Evolutionary conservation across 1,140 invertebrate species (phyloP).

Genomic region (Brachionus calyciflorus): DNA sequence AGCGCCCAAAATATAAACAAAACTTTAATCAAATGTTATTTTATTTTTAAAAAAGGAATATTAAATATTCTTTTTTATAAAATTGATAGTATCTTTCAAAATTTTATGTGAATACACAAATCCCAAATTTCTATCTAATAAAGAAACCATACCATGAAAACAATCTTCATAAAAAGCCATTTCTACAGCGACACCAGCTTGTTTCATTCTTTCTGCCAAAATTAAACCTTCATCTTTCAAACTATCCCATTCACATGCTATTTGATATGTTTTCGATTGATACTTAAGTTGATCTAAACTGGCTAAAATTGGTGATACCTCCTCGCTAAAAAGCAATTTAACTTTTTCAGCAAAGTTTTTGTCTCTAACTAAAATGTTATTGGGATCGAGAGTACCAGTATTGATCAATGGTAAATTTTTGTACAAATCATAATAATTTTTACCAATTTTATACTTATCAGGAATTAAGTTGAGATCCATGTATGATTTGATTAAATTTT

Average conservation of each 20-base stretch:
- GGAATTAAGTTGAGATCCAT: conserved; percentile 2
- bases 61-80: neutral
- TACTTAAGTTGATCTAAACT: conserved; percentile 12
- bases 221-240: conserved; percentile 40
- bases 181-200: conserved; percentile 9
- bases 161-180: conserved; percentile 25
- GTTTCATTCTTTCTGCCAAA: neutral
- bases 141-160: conserved; percentile 25
- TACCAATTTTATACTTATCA: neutral
- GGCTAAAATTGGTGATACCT: neutral
- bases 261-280: neutral
- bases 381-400: neutral
- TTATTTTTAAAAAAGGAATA: no score
- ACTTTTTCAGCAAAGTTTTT: conserved; percentile 1
- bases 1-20: no score
- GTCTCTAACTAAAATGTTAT: neutral
- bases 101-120: neutral
- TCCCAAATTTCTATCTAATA: neutral
- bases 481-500: neutral
- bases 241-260: conserved; percentile 20
- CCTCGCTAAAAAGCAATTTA: neutral
- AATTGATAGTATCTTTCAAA: neutral
- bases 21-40: no score
- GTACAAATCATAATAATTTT: neutral
- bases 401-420: neutral